Conservation (phyloP, 2,797 vertebrate species). For the Phaenicophaeus curvirostris region DNA sequence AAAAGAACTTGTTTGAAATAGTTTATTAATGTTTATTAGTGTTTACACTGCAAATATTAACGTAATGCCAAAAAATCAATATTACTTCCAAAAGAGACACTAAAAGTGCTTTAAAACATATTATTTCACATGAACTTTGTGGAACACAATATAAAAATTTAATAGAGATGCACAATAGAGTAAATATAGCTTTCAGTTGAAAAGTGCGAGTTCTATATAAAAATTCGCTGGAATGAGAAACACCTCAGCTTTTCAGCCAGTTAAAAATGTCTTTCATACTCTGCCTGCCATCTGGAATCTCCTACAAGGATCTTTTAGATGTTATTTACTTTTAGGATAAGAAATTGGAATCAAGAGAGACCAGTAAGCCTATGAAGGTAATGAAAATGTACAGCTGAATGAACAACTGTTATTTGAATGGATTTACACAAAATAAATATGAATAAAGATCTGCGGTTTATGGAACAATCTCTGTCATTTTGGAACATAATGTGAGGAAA, state of each 20-base stretch:
- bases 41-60: background rate
- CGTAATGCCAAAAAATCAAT: background rate
- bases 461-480: background rate
- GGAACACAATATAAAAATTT: background rate
- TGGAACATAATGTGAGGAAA: background rate
- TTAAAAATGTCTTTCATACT: background rate
- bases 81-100: background rate
- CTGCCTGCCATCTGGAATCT: conserved; percentile 13
- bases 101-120: background rate
- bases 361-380: background rate
- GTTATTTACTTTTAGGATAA: background rate
- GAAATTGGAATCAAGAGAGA: background rate
- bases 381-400: background rate
- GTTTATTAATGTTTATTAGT: background rate
- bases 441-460: background rate
- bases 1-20: background rate
- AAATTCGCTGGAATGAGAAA: background rate
- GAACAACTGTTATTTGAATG: background rate
- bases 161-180: background rate
- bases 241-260: background rate
- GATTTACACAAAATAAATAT: background rate
- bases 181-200: background rate
- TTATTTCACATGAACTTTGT: background rate
- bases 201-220: background rate
- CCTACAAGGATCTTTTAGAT: background rate